Evolutionary conservation across 2,113 vertebrate genomes (phyloP), one percentile per base, ranked within the genome.

Genomic region (Poeciliopsis retropinna): DNA sequence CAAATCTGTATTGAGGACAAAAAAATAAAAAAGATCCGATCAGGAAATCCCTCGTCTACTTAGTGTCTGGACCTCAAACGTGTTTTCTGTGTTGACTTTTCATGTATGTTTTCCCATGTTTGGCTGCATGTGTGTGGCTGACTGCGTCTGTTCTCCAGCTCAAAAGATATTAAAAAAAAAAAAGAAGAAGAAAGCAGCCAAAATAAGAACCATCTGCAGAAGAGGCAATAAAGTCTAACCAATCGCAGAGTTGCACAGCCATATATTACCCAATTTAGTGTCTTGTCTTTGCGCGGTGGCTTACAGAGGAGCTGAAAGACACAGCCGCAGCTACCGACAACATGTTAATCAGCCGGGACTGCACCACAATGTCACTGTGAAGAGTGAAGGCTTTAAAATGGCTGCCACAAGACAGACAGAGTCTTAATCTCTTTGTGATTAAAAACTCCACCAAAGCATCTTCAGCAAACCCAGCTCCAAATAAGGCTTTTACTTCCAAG

Each of bases 121-220:
- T 73, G 63, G 61, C 41, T 75, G 28, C 5, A 25, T 76, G n/a
- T 29, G 62, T 84, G 83, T 51, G 80, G 71, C 60, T 86, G 66
- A 70, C 28, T 41, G 64, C 31, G 70, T 85, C 73, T 85, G 67
- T 37, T n/a, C 76, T 82, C 67, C 70, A 81, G 75, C 62, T 51
- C 2, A 10, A 57, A 60, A 31, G 13, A 28, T 22, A 5, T 15
- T 4, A 37, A 47, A 44, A 44, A 17, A 9, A 32, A 8, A 9
- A 8, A 8, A 8, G 8, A 32, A 31, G 3, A 31, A 60, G 60
- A 51, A 15, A 34, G 25, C 14, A 60, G 70, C 69, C 57, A 37
- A 90, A 92, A 93, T 90, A 69, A 85, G 31, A 89, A 89, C 80
- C 92, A 91, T 73, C 77, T 92, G 90, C 66, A 81, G 75, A 83